These are phyloP conservation scores for Mormyrus lacerda DNA, from an alignment of 2,113 vertebrate genomes.

Conservation along the genomic window DNA sequence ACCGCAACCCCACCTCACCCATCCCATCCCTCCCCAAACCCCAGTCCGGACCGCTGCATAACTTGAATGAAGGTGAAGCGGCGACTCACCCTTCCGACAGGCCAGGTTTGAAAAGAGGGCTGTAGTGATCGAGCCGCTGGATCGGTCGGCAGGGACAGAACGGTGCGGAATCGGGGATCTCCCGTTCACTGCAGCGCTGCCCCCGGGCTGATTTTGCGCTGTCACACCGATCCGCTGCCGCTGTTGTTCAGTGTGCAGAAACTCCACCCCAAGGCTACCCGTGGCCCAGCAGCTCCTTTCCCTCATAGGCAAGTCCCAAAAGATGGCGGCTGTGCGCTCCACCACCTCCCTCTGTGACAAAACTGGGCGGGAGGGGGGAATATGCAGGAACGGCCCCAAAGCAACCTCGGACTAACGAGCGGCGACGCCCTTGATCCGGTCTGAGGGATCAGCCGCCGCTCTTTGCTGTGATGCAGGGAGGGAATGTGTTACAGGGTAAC, in stretches of 20 bases:
- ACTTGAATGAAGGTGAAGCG: not conserved
- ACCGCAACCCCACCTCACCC: not conserved
- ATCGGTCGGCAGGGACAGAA: slow-evolving; percentile 28
- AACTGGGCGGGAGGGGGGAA: slow-evolving; percentile 36
- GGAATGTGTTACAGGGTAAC: slow-evolving; percentile 21
- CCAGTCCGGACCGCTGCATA: not conserved
- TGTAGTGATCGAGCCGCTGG: not conserved
- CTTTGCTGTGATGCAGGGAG: not conserved
- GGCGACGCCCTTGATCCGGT: slow-evolving; percentile 24
- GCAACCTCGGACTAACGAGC: slow-evolving; percentile 33
- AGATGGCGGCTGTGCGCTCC: slow-evolving; percentile 64
- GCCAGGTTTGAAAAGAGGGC: slow-evolving; percentile 47
- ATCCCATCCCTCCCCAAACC: too few relatives aligned
- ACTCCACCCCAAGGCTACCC: slow-evolving; percentile 59
- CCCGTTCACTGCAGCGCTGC: slow-evolving; percentile 13
- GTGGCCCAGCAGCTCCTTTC: slow-evolving; percentile 52
- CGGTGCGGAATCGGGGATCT: not conserved
- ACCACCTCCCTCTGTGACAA: slow-evolving; percentile 57
- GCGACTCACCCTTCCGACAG: slow-evolving; percentile 60
- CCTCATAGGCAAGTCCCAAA: slow-evolving; percentile 58
- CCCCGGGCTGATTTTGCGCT: slow-evolving; percentile 28
- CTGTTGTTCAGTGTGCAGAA: slow-evolving; percentile 36
- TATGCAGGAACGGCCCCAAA: slow-evolving; percentile 40
- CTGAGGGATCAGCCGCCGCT: not conserved
- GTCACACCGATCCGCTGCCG: slow-evolving; percentile 38